Percentiles rank a stretch among this genome's conserved stretches.
These are phyloP conservation scores for Streptopelia turtur DNA, from an alignment of 2,797 vertebrate species.

Conservation along the genomic window DNA sequence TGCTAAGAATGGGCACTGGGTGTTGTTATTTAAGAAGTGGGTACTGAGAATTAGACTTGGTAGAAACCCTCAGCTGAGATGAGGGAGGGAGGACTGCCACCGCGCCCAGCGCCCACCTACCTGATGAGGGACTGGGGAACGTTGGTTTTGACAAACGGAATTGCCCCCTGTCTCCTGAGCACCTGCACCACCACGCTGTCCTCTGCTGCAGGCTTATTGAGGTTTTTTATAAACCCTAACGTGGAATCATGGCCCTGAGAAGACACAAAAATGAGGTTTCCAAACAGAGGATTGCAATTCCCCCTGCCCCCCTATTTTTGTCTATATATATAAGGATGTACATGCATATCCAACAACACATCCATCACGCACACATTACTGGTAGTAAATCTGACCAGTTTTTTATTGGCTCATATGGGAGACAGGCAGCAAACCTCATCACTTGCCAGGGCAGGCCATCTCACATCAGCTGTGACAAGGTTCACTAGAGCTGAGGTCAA, in stretches of 20 bases:
- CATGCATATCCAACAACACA: background rate
- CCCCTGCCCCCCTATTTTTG: background rate
- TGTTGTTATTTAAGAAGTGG: background rate
- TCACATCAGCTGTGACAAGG: background rate
- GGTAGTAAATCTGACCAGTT: background rate
- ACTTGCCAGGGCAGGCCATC: background rate
- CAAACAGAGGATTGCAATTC: background rate
- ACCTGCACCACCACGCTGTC: slow-evolving; percentile 90
- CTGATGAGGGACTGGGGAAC: slow-evolving; percentile 87
- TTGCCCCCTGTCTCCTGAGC: slow-evolving; percentile 91
- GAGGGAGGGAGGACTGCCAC: background rate
- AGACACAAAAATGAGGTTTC: background rate
- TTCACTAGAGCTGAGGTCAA: background rate
- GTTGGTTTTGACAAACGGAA: slow-evolving; percentile 94
- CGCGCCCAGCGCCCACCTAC: slow-evolving; percentile 54
- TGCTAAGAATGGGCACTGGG: background rate
- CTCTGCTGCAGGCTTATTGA: slow-evolving; percentile 75
- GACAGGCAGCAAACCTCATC: background rate
- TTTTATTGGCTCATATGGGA: background rate
- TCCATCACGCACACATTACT: accelerated
- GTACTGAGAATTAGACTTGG: background rate
- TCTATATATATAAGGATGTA: accelerated
- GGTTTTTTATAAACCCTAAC: slow-evolving; percentile 80
- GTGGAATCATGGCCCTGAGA: slow-evolving; percentile 83
- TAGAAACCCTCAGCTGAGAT: background rate